phyloP scores from a whole-genome alignment of 1,140 invertebrate genomes.

The Drosophila ironensis region DNA sequence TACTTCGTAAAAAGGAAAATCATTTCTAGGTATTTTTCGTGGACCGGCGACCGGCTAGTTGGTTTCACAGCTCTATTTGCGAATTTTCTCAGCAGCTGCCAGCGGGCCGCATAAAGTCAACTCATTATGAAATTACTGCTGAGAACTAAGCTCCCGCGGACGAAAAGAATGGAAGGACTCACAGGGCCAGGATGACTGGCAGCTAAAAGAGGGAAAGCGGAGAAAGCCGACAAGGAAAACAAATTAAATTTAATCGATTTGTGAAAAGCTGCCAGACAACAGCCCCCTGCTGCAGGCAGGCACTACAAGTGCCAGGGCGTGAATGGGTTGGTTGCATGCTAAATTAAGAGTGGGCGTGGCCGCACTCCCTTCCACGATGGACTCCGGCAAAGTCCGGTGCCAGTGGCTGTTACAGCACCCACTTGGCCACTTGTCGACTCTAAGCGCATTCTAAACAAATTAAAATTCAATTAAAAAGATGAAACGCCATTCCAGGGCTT shows the following conservation, averaged over 20 bases:
- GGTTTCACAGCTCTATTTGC: conserved; percentile 47
- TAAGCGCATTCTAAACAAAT: conserved; percentile 81
- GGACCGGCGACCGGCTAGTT: too few relatives aligned
- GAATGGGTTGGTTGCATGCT: conserved; percentile 33
- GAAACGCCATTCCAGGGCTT: conserved; percentile 74
- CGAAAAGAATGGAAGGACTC: conserved; percentile 1
- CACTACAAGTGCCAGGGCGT: conserved; percentile 17
- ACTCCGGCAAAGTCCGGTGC: conserved; percentile 7
- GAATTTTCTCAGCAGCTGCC: conserved; percentile 35
- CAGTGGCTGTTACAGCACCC: not conserved
- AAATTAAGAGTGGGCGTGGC: conserved; percentile 46
- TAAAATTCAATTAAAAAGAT: conserved; percentile 82
- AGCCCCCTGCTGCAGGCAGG: conserved; percentile 24
- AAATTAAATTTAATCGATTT: conserved; percentile 82
- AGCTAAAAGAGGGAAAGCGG: conserved; percentile 14
- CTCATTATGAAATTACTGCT: conserved; percentile 77
- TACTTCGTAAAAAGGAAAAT: too few relatives aligned
- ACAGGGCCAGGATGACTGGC: conserved; percentile 26
- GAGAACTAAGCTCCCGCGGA: conserved; percentile 20
- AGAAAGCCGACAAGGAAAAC: conserved; percentile 66
- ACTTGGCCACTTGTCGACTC: conserved; percentile 55
- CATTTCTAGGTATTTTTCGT: too few relatives aligned
- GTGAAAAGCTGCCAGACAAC: conserved; percentile 63
- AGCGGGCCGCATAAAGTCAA: conserved; percentile 68
- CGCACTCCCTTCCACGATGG: conserved; percentile 8